These are phyloP conservation scores for Helostoma temminkii DNA, from an alignment of 2,797 vertebrate genomes.

Conservation along the genomic window DNA sequence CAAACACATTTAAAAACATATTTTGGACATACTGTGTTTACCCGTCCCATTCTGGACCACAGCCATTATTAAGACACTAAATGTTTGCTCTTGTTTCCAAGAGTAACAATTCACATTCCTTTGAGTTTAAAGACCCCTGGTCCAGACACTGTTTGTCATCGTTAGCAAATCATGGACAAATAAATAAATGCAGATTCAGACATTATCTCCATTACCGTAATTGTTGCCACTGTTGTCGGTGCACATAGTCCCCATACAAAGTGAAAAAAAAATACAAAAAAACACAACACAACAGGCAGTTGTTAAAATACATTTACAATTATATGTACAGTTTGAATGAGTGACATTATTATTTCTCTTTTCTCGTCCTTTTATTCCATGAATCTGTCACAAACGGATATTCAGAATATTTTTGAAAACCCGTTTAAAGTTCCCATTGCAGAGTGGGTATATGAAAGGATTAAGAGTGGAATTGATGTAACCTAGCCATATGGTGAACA, in stretches of 20 bases:
- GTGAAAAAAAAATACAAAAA: constrained; percentile 32
- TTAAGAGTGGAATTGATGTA: constrained; percentile 97
- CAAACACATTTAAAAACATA: constrained; percentile 7
- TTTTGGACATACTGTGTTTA: constrained; percentile 9
- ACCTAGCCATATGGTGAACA: constrained; percentile 96
- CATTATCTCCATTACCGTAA: constrained; percentile 18
- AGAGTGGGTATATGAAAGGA: constrained; percentile 96
- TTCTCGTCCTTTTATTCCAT: neutral
- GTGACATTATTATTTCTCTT: constrained; percentile 3
- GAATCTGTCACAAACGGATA: constrained; percentile 58
- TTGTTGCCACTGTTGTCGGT: neutral
- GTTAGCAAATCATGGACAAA: constrained; percentile 37
- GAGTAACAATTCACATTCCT: constrained; percentile 20
- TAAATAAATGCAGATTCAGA: constrained; percentile 51
- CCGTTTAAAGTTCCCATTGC: constrained; percentile 95
- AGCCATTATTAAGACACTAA: neutral
- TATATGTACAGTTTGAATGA: constrained; percentile 7
- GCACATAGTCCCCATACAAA: constrained; percentile 28
- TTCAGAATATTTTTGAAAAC: constrained; percentile 93
- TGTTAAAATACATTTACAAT: constrained; percentile 15
- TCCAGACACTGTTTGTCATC: constrained; percentile 4
- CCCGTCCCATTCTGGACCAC: constrained; percentile 3
- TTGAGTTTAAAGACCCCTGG: constrained; percentile 13
- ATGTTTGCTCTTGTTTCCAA: neutral
- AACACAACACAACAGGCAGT: constrained; percentile 21